Evolutionary conservation across 1,140 invertebrate genomes (phyloP), one percentile per base, ranked within the genome.

Genomic region (Achatina immaculata): DNA sequence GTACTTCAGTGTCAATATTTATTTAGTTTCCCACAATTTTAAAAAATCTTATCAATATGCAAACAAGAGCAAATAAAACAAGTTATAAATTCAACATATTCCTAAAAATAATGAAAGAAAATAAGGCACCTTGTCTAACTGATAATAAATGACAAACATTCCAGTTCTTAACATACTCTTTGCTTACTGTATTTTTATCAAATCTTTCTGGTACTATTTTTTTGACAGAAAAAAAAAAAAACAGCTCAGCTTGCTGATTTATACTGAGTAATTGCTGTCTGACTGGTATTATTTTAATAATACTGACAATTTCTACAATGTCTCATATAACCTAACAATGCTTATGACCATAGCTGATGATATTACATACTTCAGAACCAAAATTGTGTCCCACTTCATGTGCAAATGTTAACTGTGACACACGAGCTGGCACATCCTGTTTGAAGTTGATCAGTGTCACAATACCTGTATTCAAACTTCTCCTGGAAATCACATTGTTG

Each of bases 301-400:
- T n/a, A n/a, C n/a, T n/a, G n/a, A n/a, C n/a, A n/a, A n/a, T n/a
- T n/a, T n/a, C n/a, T n/a, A n/a, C n/a, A n/a, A n/a, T n/a, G n/a
- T n/a, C n/a, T n/a, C n/a, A n/a, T n/a, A n/a, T n/a, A n/a, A n/a
- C n/a, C n/a, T n/a, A n/a, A n/a, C n/a, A n/a, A n/a, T n/a, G n/a
- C n/a, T n/a, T n/a, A n/a, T n/a, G n/a, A n/a, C n/a, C n/a, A n/a
- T n/a, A n/a, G n/a, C n/a, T n/a, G n/a, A n/a, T n/a, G n/a, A n/a
- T n/a, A n/a, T n/a, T n/a, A 42, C 68, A 85, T 87, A 90, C 89
- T 28, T 88, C 85, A 69, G 98, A 99, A 74, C 98, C 98, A 92
- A 99, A 99, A 92, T 99, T 99, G 89, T 99, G 98, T 6, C 98
- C 98, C 88, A 99, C 99, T 92, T 99, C 98, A 91, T 99, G 98